Percentiles rank a stretch among this genome's conserved stretches.
phyloP scores from a whole-genome alignment of 2,797 vertebrate species.

The Schizopygopsis pylzovi region DNA sequence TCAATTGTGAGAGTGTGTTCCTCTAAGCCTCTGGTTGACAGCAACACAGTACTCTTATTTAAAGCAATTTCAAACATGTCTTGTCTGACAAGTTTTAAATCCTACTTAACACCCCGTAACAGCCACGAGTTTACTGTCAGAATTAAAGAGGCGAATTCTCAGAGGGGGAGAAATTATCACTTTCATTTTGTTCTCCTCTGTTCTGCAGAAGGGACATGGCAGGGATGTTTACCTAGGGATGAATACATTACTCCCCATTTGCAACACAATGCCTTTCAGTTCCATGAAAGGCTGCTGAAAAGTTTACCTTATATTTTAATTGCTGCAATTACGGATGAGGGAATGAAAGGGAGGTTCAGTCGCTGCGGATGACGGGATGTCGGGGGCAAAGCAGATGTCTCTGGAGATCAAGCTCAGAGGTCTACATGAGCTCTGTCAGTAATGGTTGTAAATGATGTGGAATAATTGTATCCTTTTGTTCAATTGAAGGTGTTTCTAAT shows the following conservation, averaged over 20 bases:
- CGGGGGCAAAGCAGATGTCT: slow-evolving; percentile 59
- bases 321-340: slow-evolving; percentile 75
- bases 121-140: slow-evolving; percentile 87
- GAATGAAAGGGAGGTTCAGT: slow-evolving; percentile 65
- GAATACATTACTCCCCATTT: slow-evolving; percentile 82
- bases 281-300: slow-evolving; percentile 71
- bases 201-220: slow-evolving; percentile 81
- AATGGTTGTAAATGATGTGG: slow-evolving; percentile 53
- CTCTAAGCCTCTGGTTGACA: slow-evolving; percentile 87
- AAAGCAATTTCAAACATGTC: slow-evolving; percentile 91
- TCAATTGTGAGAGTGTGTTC: slow-evolving; percentile 86
- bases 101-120: slow-evolving; percentile 88
- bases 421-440: slow-evolving; percentile 42
- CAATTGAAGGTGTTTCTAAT: slow-evolving; percentile 22
- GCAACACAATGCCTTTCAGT: slow-evolving; percentile 76
- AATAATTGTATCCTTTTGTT: slow-evolving; percentile 37
- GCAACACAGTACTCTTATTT: slow-evolving; percentile 89
- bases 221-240: slow-evolving; percentile 84
- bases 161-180: slow-evolving; percentile 84
- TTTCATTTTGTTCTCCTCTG: slow-evolving; percentile 81
- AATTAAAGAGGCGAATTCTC: slow-evolving; percentile 86
- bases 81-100: slow-evolving; percentile 91
- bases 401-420: slow-evolving; percentile 64
- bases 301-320: slow-evolving; percentile 79
- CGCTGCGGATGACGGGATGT: slow-evolving; percentile 57